Base-by-base conservation (phyloP, 2,113 vertebrate genomes). In the Ceratotherium simum region DNA sequence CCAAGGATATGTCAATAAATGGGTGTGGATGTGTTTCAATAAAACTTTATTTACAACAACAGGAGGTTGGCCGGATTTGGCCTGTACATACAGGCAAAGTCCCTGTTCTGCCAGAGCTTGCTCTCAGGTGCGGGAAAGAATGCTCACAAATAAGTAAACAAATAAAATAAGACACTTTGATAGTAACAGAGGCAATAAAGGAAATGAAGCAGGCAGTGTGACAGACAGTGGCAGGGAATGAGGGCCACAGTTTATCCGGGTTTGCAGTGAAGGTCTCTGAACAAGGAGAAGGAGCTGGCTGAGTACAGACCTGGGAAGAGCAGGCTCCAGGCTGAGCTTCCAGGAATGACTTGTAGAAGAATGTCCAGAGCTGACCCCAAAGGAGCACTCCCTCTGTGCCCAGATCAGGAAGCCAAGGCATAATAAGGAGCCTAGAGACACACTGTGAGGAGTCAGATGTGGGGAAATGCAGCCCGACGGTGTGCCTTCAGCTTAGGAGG, bases 1-100 rank as follows among this genome's bases (percentile, higher is more conserved):
- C 11, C 27, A 27, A 11, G 48, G 48, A 48, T 27, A 27, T 13
- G 29, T 56, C 85, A 69, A 27, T 64, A 62, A 85, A 62, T 67
- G 29, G 6, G 33, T 39, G 7, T 33, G 6, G 8, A 84, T 5
- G 4, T 69, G 54, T 90, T 81, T 31, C 31, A 27, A n/a, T 46
- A 90, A 95, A 76, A 81, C 48, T 75, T 85, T 65, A 78, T 79
- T 65, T 36, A 90, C 16, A 54, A 65, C 72, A 79, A 33, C 2
- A 73, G n/a, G 8, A 20, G 27, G 21, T 9, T 29, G 36, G 27
- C 18, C 48, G 33, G 14, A 90, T 79, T 33, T 79, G 90, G n/a
- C 5, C 20, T 54, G 51, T 54, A 13, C 51, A 54, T 23, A 60
- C 16, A 73, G 42, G 11, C 5, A 20, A 76, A 54, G 8, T 36